A percentile compares a stretch with the other conserved stretches of the same genome.
These are phyloP conservation scores for Drymodes brunneopygia DNA, from an alignment of 2,113 vertebrate genomes.

Conservation along the genomic window DNA sequence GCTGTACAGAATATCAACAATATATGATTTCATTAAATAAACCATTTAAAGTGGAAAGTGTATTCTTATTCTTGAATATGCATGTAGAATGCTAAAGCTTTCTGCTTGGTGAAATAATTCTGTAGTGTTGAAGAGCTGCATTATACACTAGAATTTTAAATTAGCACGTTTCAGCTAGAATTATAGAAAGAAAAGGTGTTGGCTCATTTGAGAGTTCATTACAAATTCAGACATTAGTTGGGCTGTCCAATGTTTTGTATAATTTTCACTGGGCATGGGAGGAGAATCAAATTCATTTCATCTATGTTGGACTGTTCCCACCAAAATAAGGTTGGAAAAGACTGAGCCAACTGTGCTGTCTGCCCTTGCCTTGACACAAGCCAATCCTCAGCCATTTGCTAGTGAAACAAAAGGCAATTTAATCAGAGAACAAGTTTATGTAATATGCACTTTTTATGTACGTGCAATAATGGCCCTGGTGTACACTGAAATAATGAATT, in stretches of 20 bases:
- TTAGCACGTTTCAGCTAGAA: neutral
- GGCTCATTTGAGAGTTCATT: neutral
- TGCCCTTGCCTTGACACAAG: neutral
- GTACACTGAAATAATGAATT: neutral
- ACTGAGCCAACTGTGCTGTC: neutral
- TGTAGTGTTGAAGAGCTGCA: rapidly evolving
- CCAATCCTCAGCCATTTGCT: neutral
- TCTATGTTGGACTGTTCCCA: neutral
- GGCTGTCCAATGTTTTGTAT: neutral
- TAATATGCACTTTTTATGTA: neutral
- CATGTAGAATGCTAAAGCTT: neutral
- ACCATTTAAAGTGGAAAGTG: neutral
- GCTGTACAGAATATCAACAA: neutral
- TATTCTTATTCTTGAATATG: neutral
- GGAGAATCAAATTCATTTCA: neutral
- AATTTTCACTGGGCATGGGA: neutral
- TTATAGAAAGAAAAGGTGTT: neutral
- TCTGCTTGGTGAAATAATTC: neutral
- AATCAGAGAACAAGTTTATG: neutral
- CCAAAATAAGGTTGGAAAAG: neutral
- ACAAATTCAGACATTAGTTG: neutral
- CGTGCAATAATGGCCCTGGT: neutral
- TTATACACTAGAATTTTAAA: neutral
- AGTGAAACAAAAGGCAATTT: neutral
- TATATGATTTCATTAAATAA: neutral